Percentiles rank a stretch among this genome's conserved stretches.
These are phyloP conservation scores for Laticauda laticaudata DNA, from an alignment of 2,113 vertebrate genomes.

Conservation along the genomic window DNA sequence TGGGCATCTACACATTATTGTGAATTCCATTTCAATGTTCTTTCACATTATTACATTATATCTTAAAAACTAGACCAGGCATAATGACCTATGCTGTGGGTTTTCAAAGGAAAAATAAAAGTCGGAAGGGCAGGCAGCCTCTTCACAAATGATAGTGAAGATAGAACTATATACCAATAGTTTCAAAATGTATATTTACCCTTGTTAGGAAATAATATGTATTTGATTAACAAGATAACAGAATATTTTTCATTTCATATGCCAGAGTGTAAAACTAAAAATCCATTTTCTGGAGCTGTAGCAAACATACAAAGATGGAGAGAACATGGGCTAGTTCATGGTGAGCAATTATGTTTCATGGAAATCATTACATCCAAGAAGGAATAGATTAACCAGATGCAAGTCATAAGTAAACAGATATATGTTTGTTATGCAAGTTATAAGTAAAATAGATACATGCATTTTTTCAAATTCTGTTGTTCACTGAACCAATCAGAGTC, in stretches of 20 bases:
- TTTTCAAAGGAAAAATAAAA: slow-evolving; percentile 5
- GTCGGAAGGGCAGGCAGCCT: not conserved
- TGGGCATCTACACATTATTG: not conserved
- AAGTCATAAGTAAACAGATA: not conserved
- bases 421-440: not conserved
- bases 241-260: not conserved
- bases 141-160: not conserved
- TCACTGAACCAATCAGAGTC: not conserved
- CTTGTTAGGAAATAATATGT: not conserved
- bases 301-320: not conserved
- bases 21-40: not conserved
- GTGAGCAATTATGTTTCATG: not conserved
- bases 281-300: not conserved
- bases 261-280: not conserved
- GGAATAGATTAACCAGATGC: not conserved
- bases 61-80: not conserved
- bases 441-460: not conserved
- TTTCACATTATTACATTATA: not conserved
- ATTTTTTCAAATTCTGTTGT: not conserved
- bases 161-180: not conserved
- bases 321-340: not conserved
- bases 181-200: not conserved
- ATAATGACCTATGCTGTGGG: not conserved
- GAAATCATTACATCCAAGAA: not conserved
- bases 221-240: not conserved